Evolutionary conservation across 2,888 invertebrate species (phyloP).

Genomic region (Epirrhoe tristata): DNA sequence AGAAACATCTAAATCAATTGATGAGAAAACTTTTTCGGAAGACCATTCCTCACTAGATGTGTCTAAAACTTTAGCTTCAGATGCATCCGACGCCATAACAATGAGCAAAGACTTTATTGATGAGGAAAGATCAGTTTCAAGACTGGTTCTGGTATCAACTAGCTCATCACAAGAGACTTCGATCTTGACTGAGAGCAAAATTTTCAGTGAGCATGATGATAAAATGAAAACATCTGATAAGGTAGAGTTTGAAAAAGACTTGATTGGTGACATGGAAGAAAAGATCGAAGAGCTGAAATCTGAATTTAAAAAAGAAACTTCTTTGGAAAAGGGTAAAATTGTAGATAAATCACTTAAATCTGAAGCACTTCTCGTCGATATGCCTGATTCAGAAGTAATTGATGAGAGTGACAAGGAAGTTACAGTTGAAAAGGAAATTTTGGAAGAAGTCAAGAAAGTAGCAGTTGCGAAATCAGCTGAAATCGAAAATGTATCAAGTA

Average conservation of each 20-base stretch:
- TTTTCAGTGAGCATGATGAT: constrained; percentile 72
- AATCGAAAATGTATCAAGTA: not conserved
- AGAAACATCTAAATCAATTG: constrained; percentile 77
- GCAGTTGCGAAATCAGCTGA: not conserved
- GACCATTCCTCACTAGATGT: constrained; percentile 80
- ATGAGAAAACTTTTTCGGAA: constrained; percentile 81
- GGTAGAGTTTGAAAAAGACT: constrained; percentile 60
- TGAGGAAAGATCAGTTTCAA: constrained; percentile 72
- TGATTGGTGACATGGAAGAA: constrained; percentile 64
- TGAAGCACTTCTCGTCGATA: constrained; percentile 18
- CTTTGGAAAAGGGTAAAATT: constrained; percentile 39
- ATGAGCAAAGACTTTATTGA: constrained; percentile 74
- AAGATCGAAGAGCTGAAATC: constrained; percentile 63
- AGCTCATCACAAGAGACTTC: constrained; percentile 79
- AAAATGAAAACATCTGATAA: constrained; percentile 63
- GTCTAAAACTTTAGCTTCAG: constrained; percentile 81
- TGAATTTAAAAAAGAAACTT: constrained; percentile 60
- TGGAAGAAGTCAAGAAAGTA: constrained; percentile 13
- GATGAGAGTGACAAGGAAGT: not conserved
- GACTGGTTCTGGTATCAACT: constrained; percentile 63
- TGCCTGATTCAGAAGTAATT: constrained; percentile 37
- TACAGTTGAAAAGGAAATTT: not conserved
- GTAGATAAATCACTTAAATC: constrained; percentile 49
- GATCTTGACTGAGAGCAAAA: constrained; percentile 74
- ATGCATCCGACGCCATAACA: constrained; percentile 74